Evolutionary conservation across 2,888 invertebrate genomes (phyloP), one percentile per base, ranked within the genome.

Genomic region (Pemphredon lugubris): DNA sequence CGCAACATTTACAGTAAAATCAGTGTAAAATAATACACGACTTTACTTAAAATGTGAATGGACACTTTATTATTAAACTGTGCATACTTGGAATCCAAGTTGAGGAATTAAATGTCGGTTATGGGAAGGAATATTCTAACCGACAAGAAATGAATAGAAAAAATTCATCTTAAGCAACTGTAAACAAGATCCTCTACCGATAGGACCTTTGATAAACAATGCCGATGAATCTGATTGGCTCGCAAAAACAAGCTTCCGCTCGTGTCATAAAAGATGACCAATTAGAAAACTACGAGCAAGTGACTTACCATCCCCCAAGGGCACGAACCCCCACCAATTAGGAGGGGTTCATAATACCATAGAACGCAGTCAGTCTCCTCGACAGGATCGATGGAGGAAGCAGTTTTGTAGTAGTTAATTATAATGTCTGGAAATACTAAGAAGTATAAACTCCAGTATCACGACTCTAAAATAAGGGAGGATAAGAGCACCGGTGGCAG

Each of bases 261-360:
- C n/a, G n/a, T n/a, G n/a, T n/a, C n/a, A 34, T 44, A 60, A 59
- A 39, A 21, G 14, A n/a, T 23, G 20, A 47, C 57, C 58, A 65
- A 69, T 68, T 64, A 58, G 45, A 32, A 21, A 2, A 13, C 18
- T 40, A 26, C 26, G 50, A 4, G 11, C n/a, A 9, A 1, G 30
- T 21, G 11, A 1, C 14, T 13, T 37, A 16, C 9, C n/a, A 48
- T 23, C 40, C 39, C 14, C n/a, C 30, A 30, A 13, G 39, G 32
- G 13, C 20, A 18, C 16, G 13, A 6, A 39, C 47, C 68, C 68
- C 68, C 68, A 58, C 68, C 68, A 65, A 4, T 9, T 6, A 13
- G 13, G 1, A 39, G 16, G 23, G 44, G 18, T 48, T 14, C 5
- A 5, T 9, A 2, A 1, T 34, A 4, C 1, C 18, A 1, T 21